Conservation (phyloP, 2,888 invertebrate genomes). For the Lathronympha strigana region DNA sequence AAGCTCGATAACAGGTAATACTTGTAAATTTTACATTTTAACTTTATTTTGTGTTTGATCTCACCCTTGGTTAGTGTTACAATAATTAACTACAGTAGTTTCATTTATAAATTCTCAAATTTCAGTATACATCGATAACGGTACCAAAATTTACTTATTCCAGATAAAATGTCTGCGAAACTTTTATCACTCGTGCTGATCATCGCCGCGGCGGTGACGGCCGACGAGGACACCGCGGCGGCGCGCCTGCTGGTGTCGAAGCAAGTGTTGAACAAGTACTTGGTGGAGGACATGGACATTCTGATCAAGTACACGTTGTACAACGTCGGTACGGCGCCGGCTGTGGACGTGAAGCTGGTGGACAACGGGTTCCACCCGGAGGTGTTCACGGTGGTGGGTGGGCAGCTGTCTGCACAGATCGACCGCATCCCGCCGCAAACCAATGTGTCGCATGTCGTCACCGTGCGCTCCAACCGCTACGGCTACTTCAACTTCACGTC, state of each 20-base stretch:
- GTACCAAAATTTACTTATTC: constrained; percentile 52
- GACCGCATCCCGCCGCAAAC: constrained; percentile 96
- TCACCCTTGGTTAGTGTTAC: constrained; percentile 43
- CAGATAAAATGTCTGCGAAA: constrained; percentile 75
- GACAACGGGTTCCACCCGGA: constrained; percentile 97
- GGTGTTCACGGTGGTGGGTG: constrained; percentile 95
- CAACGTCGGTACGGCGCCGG: constrained; percentile 96
- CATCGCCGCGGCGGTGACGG: constrained; percentile 74
- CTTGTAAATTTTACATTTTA: constrained; percentile 21
- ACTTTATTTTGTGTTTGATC: constrained; percentile 7
- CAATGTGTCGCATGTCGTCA: constrained; percentile 97
- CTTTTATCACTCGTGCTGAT: constrained; percentile 75
- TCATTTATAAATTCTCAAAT: constrained; percentile 36
- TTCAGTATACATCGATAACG: constrained; percentile 29
- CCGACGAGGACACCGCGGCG: constrained; percentile 88
- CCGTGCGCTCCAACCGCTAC: constrained; percentile 94
- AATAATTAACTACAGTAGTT: constrained; percentile 14
- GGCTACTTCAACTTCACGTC: constrained; percentile 99
- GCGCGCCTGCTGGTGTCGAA: constrained; percentile 96
- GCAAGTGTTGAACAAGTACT: constrained; percentile 96
- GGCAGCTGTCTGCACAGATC: constrained; percentile 91
- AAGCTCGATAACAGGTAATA: constrained; percentile 50
- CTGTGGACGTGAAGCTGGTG: constrained; percentile 93
- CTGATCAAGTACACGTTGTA: constrained; percentile 97
- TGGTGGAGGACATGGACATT: constrained; percentile 98